Evolutionary conservation across 2,113 vertebrate species (phyloP), one percentile per base, ranked within the genome.

Genomic region (Neomonachus schauinslandi): DNA sequence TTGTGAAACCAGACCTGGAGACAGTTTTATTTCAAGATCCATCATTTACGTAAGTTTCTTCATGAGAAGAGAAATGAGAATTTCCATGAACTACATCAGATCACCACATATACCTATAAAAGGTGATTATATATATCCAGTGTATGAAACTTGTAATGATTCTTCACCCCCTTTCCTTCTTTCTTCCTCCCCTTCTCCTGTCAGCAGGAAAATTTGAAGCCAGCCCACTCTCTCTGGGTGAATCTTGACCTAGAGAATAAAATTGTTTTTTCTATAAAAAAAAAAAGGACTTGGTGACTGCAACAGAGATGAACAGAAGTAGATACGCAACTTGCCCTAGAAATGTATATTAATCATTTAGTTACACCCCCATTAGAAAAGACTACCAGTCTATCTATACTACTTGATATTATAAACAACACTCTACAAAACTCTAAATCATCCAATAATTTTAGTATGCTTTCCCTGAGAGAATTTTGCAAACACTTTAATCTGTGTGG

Each of bases 401-500:
- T 77, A 10, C n/a, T 51, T 46, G 46, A 16, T 31, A 31, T 28
- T 36, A 55, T 18, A 63, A 59, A 36, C 5, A 14, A 22, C 0
- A 18, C 74, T 88, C 39, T 49, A 24, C 16, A 26, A 31, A 49
- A 16, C 26, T 26, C 39, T 65, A 28, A 18, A 55, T 33, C 15
- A 51, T 72, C 74, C 8, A 2, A 18, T 5, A 22, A 5, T 31
- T 46, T 51, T 4, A 39, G n/a, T 13, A 42, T 31, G 28, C 24
- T 65, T 28, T 31, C 18, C 53, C 63, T 36, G 81, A 82, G 74
- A 87, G 33, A 74, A 67, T 24, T 42, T 53, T 59, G 31, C 4
- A 3, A 31, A 5, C 13, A 7, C 42, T 91, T 21, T 12, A 4
- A 6, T 57, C 36, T 5, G 4, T 3, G 61, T 0, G 1, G 55